Evolutionary conservation across 2,888 invertebrate species (phyloP), one percentile per base, ranked within the genome.

Genomic region (Metacarcinus magister): DNA sequence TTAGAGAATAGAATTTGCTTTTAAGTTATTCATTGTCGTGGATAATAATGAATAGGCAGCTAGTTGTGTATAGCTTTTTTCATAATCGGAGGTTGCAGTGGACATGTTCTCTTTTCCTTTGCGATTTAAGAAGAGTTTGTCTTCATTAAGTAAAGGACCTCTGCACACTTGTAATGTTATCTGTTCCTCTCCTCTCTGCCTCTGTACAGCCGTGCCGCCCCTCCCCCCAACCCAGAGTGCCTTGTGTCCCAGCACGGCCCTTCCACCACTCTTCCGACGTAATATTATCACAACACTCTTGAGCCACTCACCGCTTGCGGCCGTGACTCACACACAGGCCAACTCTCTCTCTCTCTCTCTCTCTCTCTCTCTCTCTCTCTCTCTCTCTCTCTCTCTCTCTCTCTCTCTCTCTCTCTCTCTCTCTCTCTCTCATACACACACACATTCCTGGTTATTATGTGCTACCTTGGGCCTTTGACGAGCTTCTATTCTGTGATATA

Each of bases 401-500:
- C 92, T 28, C 28, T 28, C 92, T 48, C 28, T 13, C 44, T 91
- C 46, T 44, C 91, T 48, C 44, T 91, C 91, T 91, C 44, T 44
- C 44, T 44, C 46, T n/a, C 92, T 28, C 28, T 28, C 92, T 48
- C 28, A n/a, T 13, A 82, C 32, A 82, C 32, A 82, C 82, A 82
- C 82, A 32, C 82, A 32, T 32, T 32, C 32, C 32, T 67, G 23
- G n/a, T 67, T 19, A 67, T 67, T 23, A 67, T 67, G 67, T 67
- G 67, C 67, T 67, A 32, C 82, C 28, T 82, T 82, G 82, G 82
- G 82, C 82, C 32, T 82, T 82, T 32, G 28, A 82, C 82, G 82
- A 82, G 82, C 82, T 82, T 82, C 82, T 82, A 82, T 82, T 82
- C 82, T 82, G 82, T 82, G 82, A 82, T 82, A 82, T 28, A 82